phyloP scores from a whole-genome alignment of 1,140 invertebrate genomes.

The Akabosia matsudoensis region DNA sequence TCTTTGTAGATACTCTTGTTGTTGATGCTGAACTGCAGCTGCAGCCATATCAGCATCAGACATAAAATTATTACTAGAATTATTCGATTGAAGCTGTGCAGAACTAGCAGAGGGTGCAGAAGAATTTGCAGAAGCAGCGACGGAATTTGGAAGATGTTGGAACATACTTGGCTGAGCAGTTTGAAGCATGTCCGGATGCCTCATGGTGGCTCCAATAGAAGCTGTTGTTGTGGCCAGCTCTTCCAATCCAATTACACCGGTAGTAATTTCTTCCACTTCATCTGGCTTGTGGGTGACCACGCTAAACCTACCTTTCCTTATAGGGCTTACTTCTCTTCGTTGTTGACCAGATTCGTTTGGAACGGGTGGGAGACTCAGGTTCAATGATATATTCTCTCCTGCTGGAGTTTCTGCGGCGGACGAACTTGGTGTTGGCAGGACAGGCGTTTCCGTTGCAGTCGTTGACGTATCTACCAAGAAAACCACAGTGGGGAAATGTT shows the following conservation, averaged over 20 bases:
- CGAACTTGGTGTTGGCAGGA: neutral
- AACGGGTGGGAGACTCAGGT: neutral
- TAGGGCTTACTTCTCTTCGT: slow-evolving; percentile 25
- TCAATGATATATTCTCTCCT: neutral
- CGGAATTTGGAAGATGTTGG: slow-evolving; percentile 17
- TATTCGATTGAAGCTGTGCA: neutral
- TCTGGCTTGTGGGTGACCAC: slow-evolving; percentile 47
- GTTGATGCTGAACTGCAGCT: neutral
- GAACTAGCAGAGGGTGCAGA: neutral
- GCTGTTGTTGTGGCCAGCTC: neutral
- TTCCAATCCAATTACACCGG: slow-evolving; percentile 7
- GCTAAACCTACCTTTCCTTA: slow-evolving; percentile 46
- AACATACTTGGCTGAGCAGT: slow-evolving; percentile 13
- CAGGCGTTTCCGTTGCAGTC: neutral
- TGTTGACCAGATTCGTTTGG: neutral
- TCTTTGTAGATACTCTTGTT: slow-evolving; percentile 14
- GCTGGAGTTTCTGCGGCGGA: slow-evolving; percentile 3
- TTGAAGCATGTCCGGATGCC: neutral
- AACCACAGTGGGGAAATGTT: too few species aligned
- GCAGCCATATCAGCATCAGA: neutral
- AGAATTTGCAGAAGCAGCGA: neutral
- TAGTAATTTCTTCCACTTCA: slow-evolving; percentile 34
- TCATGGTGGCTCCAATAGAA: neutral
- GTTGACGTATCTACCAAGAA: neutral
- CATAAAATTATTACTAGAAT: neutral